Percentiles rank a stretch among this genome's conserved stretches.
These are phyloP conservation scores for Lemur catta DNA, from an alignment of 2,797 vertebrate genomes.

Conservation along the genomic window DNA sequence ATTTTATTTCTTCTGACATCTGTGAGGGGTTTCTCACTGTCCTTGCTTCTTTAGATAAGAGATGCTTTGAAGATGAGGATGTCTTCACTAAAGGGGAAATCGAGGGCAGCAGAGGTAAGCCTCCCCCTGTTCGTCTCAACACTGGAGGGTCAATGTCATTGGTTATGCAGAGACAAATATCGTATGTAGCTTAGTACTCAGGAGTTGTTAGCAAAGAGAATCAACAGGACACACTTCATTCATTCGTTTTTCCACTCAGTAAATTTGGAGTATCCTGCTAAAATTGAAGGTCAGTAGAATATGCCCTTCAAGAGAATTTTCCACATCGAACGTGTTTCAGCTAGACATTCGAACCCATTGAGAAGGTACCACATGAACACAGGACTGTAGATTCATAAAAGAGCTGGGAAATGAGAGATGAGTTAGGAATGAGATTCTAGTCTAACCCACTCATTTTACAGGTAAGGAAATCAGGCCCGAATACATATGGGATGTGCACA, in stretches of 20 bases:
- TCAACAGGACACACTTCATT: neutral
- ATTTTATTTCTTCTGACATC: neutral
- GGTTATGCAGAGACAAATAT: neutral
- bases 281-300: neutral
- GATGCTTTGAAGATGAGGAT: conserved; percentile 80
- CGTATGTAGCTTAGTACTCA: neutral
- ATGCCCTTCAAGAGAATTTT: neutral
- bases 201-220: neutral
- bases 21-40: neutral
- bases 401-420: neutral
- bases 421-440: neutral
- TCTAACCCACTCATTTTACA: neutral
- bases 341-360: neutral
- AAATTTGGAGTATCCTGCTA: neutral
- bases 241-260: neutral
- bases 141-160: neutral
- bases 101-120: conserved; percentile 79
- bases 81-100: conserved; percentile 66
- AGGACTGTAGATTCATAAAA: neutral
- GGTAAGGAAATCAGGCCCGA: neutral
- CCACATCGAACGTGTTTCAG: neutral
- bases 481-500: neutral
- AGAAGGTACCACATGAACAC: neutral
- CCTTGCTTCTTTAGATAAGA: conserved; percentile 80
- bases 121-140: neutral